Conservation (phyloP, 2,113 vertebrate species). For the Caloenas nicobarica region DNA sequence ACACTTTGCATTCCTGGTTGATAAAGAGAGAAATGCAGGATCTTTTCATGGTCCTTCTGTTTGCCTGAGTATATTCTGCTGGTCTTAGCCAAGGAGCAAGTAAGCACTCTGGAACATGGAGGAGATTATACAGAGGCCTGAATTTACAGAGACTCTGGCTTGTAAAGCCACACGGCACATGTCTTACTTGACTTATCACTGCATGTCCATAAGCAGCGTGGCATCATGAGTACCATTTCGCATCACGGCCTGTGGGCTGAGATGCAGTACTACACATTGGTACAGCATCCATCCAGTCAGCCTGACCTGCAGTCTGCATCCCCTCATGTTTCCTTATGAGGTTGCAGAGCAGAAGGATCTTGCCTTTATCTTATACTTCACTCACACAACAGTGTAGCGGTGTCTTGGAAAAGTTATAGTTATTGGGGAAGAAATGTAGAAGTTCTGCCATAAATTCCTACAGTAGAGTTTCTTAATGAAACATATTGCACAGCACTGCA, state of each 20-base stretch:
- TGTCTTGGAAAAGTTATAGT: background rate
- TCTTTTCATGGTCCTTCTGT: background rate
- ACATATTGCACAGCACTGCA: background rate
- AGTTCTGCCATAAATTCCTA: background rate
- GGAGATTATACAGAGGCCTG: background rate
- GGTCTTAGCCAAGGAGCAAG: background rate
- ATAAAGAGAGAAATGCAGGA: background rate
- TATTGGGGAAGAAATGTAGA: background rate
- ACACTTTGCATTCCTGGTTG: background rate
- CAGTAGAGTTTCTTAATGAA: background rate
- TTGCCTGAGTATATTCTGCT: background rate
- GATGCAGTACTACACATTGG: background rate
- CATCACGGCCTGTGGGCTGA: rapidly evolving
- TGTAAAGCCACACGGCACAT: background rate
- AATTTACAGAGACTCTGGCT: background rate
- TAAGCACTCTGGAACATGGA: background rate
- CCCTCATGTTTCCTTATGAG: background rate
- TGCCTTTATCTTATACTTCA: background rate
- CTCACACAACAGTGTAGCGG: background rate
- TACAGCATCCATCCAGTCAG: background rate
- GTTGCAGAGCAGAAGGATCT: background rate
- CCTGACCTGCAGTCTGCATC: no score
- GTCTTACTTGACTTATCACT: background rate
- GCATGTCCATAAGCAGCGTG: rapidly evolving
- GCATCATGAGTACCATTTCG: background rate